Percentiles rank a stretch among this genome's conserved stretches.
Evolutionary conservation across 1,140 invertebrate genomes (phyloP).

Genomic region (Stenopsyche tienmushanensis): DNA sequence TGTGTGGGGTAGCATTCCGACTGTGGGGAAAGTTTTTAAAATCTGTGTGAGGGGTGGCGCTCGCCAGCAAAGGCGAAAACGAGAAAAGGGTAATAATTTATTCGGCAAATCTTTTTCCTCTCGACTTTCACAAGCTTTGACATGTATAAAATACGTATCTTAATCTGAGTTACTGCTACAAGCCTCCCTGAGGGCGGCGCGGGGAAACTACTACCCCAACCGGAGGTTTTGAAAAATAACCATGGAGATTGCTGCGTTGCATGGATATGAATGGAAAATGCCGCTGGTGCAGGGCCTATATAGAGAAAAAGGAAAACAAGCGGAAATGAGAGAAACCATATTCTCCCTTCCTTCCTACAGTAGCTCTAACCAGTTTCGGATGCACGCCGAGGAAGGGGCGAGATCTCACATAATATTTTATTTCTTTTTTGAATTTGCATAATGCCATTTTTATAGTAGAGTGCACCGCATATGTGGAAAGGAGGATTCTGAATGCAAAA

Average conservation of each 20-base stretch:
- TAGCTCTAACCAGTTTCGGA: too few relatives aligned
- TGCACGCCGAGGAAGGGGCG: constrained; percentile 27
- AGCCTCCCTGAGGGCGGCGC: background rate
- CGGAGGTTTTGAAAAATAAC: constrained; percentile 38
- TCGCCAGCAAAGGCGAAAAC: constrained; percentile 32
- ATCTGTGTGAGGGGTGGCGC: constrained; percentile 42
- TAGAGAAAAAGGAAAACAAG: constrained; percentile 39
- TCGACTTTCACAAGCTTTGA: constrained; percentile 46
- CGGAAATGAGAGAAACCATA: constrained; percentile 58
- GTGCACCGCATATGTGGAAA: constrained; percentile 30
- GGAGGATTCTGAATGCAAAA: too few relatives aligned
- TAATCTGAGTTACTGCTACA: constrained; percentile 43
- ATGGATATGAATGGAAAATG: constrained; percentile 35
- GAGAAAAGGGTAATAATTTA: constrained; percentile 45
- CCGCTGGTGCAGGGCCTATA: constrained; percentile 20
- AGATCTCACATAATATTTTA: constrained; percentile 47
- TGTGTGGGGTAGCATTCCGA: background rate
- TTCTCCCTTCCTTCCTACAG: constrained; percentile 46
- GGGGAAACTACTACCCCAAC: constrained; percentile 9
- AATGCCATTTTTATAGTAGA: constrained; percentile 53
- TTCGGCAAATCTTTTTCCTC: constrained; percentile 46
- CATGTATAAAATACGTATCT: constrained; percentile 49
- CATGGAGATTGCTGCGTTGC: constrained; percentile 35
- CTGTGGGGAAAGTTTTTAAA: constrained; percentile 48
- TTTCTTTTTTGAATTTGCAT: constrained; percentile 55